These are phyloP conservation scores for Taxidea taxus DNA, from an alignment of 2,113 vertebrate genomes.

Conservation along the genomic window DNA sequence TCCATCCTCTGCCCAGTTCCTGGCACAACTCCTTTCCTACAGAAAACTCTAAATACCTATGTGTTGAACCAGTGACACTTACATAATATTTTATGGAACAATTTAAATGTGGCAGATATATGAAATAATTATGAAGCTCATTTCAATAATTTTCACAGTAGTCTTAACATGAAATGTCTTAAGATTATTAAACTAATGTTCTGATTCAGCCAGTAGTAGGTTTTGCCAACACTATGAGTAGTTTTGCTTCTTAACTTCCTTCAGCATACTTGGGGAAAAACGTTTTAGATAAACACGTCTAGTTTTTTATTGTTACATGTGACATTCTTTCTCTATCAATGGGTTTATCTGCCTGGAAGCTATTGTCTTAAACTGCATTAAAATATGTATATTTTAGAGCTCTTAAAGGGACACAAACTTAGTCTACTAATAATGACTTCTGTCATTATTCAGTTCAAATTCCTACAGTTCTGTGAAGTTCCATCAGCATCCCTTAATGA, in stretches of 20 bases:
- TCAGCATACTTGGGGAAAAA: not conserved
- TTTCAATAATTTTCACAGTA: constrained; percentile 31
- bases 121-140: constrained; percentile 6
- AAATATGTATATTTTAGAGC: not conserved
- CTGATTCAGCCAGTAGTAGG: not conserved
- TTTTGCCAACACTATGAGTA: not conserved
- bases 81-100: not conserved
- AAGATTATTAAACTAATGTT: not conserved
- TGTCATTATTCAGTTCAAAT: not conserved
- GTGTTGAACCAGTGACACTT: not conserved
- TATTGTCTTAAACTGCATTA: not conserved
- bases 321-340: not conserved
- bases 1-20: not conserved
- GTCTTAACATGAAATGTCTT: not conserved
- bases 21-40: not conserved
- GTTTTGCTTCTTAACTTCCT: not conserved
- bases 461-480: not conserved
- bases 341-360: constrained; percentile 4
- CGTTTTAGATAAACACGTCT: not conserved
- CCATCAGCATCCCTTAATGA: not conserved
- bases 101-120: not conserved
- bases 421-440: not conserved
- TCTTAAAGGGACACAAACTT: not conserved
- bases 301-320: not conserved
- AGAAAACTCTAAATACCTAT: not conserved